Base-by-base conservation (phyloP, 2,113 vertebrate species). In the Sorex araneus region DNA sequence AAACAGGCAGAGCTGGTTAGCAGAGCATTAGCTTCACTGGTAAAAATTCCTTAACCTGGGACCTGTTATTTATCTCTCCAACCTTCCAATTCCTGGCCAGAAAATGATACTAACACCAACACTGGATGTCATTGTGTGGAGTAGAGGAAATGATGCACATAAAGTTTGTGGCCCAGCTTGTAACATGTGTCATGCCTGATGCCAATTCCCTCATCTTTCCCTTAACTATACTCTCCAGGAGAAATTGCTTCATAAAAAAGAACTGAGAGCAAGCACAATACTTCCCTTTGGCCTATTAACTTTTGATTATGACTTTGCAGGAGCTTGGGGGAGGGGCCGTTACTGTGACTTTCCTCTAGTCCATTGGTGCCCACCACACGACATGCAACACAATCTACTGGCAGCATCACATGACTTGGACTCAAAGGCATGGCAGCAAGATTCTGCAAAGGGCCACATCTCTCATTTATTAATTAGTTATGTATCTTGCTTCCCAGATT, bases 71-170 rank as follows among this genome's bases (percentile, higher is more conserved):
- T 75, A 43, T 63, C 28, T 76, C 36, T 76, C 18, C n/a, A n/a
- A 40, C 50, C 50, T 86, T 81, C 8, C 18, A 6, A 77, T 77
- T 16, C 28, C 89, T 12, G n/a, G 28, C 30, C 76, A 6, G 63
- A 36, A 86, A 64, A 18, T n/a, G 13, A 47, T 66, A 63, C 73
- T 78, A 43, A 36, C 27, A 47, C 11, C 2, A 27, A 47, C 9
- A 7, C 1, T 43, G 74, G 8, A 66, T 28, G 25, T 13, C 0
- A 0, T 60, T 40, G 6, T 64, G 25, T 0, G 0, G 27, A 7
- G 5, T 43, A 40, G 30, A 36, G 8, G 36, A 84, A 25, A 83
- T 7, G 13, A 64, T 15, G 25, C 11, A 47, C 10, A 28, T 2
- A 19, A 8, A 8, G 8, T 36, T 30, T 50, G 13, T 36, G 36